Evolutionary conservation across 2,113 vertebrate genomes (phyloP), one percentile per base, ranked within the genome.

Genomic region (Limanda limanda): DNA sequence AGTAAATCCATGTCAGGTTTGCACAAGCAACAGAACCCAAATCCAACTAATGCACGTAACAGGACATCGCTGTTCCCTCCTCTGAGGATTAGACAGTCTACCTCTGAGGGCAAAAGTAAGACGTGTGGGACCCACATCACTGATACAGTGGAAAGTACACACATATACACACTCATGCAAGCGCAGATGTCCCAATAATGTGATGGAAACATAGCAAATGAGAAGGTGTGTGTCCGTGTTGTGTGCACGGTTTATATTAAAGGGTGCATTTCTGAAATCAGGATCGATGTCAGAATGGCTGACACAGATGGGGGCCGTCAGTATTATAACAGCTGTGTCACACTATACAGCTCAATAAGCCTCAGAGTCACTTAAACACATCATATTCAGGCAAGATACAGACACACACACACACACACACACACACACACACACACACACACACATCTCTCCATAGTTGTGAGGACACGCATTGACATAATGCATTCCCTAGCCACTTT

Each of bases 311-410:
- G 57, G 60, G 58, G 17, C 78, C 75, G 84, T 81, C 67, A 72
- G 64, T 62, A 31, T 71, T 59, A 73, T 70, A 84, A 73, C 72
- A 80, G 63, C 79, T 78, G 60, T 75, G 81, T 86, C 81, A 68
- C 75, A 61, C 64, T 86, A 40, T 71, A 88, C 81, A 84, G 82
- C 76, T 82, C 67, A 82, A 84, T 89, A 75, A 84, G 59, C 65
- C 68, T 65, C 14, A 20, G 54, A 71, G 31, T 71, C 55, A 69
- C 13, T 47, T 37, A 60, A 15, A 64, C 61, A 68, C 40, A 60
- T 63, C 58, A 63, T 57, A 59, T 79, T 72, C 45, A 69, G 27
- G 48, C n/a, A 5, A 78, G 42, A 45, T 45, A 55, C 52, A 54
- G 2, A 21, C n/a, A 21, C n/a, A 21, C 52, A 54, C 18, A 37